Evolutionary conservation across 2,888 invertebrate species (phyloP), one percentile per base, ranked within the genome.

Genomic region (Limnephilus auricula): DNA sequence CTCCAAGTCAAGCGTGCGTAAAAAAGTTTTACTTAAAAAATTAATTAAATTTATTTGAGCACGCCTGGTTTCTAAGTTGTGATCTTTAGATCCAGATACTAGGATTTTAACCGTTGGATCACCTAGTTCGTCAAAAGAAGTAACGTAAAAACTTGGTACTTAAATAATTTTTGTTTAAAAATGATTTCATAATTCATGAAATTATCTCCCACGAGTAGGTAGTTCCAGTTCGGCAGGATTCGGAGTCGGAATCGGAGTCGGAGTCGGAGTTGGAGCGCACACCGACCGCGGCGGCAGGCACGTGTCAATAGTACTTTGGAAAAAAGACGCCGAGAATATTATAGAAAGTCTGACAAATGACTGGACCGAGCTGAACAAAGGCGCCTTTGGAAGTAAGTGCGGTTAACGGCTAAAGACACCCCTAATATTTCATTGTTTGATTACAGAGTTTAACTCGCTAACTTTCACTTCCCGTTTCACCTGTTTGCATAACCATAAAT

Each of bases 401-500:
- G 80, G 80, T 80, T 80, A 65, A 65, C 37, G 79, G 89, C 18
- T 25, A 34, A n/a, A 79, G 79, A 89, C 37, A 30, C 78, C 91
- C n/a, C 31, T 86, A 40, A 91, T 87, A 91, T 89, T 89, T 89
- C 90, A 90, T 65, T 92, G 87, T 92, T 92, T 92, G 92, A 92
- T 92, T 90, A 92, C 83, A 50, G 84, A 83, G 50, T 89, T 90
- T 88, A 90, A 90, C 90, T 92, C 78, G 79, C 79, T 37, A 91
- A 89, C 45, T 90, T 80, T 90, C 82, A 87, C 90, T 30, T 80
- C 82, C 80, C 78, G 80, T 89, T 80, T 34, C 82, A 92, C 91
- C 92, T 92, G 92, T 92, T 92, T 90, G 89, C 91, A 65, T 92
- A 89, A 50, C 92, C 91, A 85, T 90, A 91, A 92, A 89, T 87